phyloP scores from a whole-genome alignment of 2,113 vertebrate genomes.

The Brachypteracias leptosomus region DNA sequence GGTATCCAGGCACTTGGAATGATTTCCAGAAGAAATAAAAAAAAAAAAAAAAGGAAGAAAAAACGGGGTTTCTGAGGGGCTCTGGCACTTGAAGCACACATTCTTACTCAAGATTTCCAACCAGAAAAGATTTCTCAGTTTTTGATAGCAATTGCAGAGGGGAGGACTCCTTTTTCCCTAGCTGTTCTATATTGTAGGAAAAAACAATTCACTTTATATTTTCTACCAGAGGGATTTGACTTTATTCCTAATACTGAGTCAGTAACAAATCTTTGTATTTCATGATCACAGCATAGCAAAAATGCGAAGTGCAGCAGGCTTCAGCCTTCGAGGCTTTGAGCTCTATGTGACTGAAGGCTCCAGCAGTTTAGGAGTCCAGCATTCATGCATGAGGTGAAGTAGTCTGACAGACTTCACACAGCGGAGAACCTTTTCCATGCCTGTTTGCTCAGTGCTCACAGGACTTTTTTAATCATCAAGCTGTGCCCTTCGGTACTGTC shows the following conservation, averaged over 20 bases:
- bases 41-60: background rate
- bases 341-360: background rate
- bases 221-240: background rate
- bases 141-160: background rate
- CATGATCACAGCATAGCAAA: background rate
- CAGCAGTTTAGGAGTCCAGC: background rate
- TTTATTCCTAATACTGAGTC: background rate
- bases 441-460: accelerated
- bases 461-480: background rate
- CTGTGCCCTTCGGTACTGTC: background rate
- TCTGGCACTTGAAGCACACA: background rate
- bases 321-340: background rate
- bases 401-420: background rate
- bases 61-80: background rate
- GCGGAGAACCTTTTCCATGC: background rate
- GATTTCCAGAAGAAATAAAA: background rate
- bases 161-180: background rate
- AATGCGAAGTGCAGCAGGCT: background rate
- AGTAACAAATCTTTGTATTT: background rate
- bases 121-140: background rate
- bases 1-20: background rate
- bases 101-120: background rate
- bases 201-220: background rate
- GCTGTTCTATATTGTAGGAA: background rate
- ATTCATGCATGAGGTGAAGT: background rate